Evolutionary conservation across 2,888 invertebrate species (phyloP).

Genomic region (Merodon equestris): DNA sequence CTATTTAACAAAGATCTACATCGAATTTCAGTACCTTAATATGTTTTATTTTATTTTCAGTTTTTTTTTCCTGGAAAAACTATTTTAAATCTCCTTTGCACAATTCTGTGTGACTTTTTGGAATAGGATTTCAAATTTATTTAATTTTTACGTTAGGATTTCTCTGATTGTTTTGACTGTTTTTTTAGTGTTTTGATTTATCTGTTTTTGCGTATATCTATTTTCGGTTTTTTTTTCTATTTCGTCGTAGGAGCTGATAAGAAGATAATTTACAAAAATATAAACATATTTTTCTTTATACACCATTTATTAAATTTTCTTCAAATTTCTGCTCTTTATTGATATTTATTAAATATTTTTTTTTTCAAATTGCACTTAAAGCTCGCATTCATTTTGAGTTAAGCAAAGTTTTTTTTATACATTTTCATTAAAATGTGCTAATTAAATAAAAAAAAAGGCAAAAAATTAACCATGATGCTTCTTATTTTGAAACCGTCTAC

Average conservation of each 20-base stretch:
- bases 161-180: constrained; percentile 26
- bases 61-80: constrained; percentile 5
- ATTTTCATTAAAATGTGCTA: background rate
- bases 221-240: constrained; percentile 33
- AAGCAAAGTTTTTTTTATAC: constrained; percentile 43
- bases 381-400: constrained; percentile 59
- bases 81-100: constrained; percentile 1
- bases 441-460: background rate
- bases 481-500: constrained; percentile 45
- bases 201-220: constrained; percentile 27
- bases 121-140: background rate
- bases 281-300: constrained; percentile 58
- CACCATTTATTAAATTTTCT: constrained; percentile 18
- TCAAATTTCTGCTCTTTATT: constrained; percentile 17
- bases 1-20: constrained; percentile 63
- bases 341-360: constrained; percentile 10
- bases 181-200: constrained; percentile 13
- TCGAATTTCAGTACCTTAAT: constrained; percentile 62
- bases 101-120: constrained; percentile 1
- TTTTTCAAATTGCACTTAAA: constrained; percentile 64
- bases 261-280: constrained; percentile 66
- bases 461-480: background rate
- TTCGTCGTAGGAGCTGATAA: constrained; percentile 22
- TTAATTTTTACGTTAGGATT: constrained; percentile 20
- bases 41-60: constrained; percentile 10